Percentiles rank a stretch among this genome's conserved stretches.
These are phyloP conservation scores for Chaenocephalus aceratus DNA, from an alignment of 2,113 vertebrate species.

Conservation along the genomic window DNA sequence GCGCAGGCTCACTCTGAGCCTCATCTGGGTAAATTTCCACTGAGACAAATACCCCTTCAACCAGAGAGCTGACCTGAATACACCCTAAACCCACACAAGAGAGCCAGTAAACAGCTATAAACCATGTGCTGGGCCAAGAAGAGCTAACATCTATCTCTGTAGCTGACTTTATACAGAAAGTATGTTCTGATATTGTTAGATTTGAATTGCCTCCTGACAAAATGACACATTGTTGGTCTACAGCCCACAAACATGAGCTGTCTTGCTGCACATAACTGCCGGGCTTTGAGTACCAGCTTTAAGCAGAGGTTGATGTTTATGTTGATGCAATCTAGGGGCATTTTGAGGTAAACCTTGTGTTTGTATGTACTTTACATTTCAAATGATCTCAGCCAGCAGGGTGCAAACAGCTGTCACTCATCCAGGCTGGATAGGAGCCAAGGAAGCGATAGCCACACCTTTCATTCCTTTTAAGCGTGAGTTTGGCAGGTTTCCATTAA, in stretches of 20 bases:
- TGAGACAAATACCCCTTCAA: conserved; percentile 30
- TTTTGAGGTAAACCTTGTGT: neutral
- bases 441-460: neutral
- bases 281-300: neutral
- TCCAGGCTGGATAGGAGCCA: neutral
- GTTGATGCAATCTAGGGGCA: neutral
- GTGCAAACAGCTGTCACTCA: neutral
- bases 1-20: conserved; percentile 35
- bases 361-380: neutral
- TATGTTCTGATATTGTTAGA: neutral
- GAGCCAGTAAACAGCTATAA: conserved; percentile 20
- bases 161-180: neutral
- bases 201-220: neutral
- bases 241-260: neutral
- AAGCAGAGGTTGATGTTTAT: neutral
- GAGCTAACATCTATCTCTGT: neutral
- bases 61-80: conserved; percentile 4
- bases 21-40: conserved; percentile 67
- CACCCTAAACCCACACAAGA: conserved; percentile 12
- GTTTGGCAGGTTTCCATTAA: neutral
- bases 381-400: neutral
- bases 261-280: neutral
- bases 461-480: neutral
- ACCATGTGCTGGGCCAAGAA: neutral
- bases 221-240: neutral